Evolutionary conservation across 2,797 vertebrate genomes (phyloP).

Genomic region (Rhinogobio ventralis): DNA sequence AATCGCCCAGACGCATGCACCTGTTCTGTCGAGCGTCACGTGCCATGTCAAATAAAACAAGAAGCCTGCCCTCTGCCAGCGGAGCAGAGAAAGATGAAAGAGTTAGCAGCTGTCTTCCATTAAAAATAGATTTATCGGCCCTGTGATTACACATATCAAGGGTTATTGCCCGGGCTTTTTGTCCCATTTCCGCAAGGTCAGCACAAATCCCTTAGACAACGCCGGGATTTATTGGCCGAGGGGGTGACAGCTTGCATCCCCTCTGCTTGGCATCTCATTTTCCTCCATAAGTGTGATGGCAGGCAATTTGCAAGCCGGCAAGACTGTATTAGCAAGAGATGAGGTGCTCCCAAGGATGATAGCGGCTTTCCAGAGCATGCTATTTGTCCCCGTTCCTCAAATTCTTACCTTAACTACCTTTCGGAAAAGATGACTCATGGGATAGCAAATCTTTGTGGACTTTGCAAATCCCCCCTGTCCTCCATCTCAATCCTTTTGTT

Average conservation of each 20-base stretch:
- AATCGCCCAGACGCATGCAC: neutral
- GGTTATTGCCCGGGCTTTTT: conserved; percentile 67
- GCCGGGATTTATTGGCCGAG: conserved; percentile 48
- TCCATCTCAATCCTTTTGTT: neutral
- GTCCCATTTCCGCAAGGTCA: conserved; percentile 65
- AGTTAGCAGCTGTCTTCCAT: conserved; percentile 74
- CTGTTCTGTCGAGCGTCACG: conserved; percentile 29
- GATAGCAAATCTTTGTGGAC: conserved; percentile 39
- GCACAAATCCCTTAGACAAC: conserved; percentile 55
- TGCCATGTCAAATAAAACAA: conserved; percentile 41
- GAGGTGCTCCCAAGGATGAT: conserved; percentile 38
- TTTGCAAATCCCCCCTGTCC: conserved; percentile 33
- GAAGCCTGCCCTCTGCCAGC: conserved; percentile 24
- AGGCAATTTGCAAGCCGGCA: conserved; percentile 44
- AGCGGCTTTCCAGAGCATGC: neutral
- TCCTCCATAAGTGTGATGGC: conserved; percentile 39
- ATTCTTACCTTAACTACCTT: conserved; percentile 17
- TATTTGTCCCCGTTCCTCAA: conserved; percentile 29
- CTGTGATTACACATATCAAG: conserved; percentile 71
- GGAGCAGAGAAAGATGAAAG: conserved; percentile 35
- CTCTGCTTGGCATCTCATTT: conserved; percentile 40
- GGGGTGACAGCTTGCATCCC: conserved; percentile 29
- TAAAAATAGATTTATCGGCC: conserved; percentile 76
- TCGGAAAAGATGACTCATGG: conserved; percentile 17
- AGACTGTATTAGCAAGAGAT: conserved; percentile 46